Conservation (phyloP, 64 coral and sea anemone species). For the Stichodactyla mertensii region DNA sequence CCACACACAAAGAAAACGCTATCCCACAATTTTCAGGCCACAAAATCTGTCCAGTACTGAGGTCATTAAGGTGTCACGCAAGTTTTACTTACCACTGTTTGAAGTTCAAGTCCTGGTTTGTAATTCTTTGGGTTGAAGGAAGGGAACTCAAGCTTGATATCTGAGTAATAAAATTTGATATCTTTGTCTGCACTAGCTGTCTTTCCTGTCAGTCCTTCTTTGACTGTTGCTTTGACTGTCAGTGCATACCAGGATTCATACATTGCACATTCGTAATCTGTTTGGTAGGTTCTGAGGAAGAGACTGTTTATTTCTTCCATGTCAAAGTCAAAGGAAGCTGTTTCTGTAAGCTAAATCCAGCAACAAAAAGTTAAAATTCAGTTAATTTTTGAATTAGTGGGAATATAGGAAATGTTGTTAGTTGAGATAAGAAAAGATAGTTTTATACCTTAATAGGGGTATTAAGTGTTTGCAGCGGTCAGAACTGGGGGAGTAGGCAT, state of each 20-base stretch:
- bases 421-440: neutral
- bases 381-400: too few species aligned
- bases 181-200: neutral
- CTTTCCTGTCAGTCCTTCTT: slow-evolving; percentile 47
- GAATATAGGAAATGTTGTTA: neutral
- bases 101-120: slow-evolving; percentile 46
- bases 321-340: slow-evolving; percentile 21
- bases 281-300: slow-evolving; percentile 1
- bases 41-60: too few species aligned
- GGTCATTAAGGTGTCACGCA: too few species aligned
- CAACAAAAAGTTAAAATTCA: neutral
- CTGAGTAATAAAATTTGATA: slow-evolving; percentile 19
- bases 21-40: too few species aligned
- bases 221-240: slow-evolving; percentile 29
- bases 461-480: too few species aligned
- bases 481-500: too few species aligned
- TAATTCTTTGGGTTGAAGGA: slow-evolving; percentile 35
- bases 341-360: neutral
- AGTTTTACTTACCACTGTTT: slow-evolving; percentile 32
- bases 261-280: neutral
- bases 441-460: too few species aligned
- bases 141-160: slow-evolving; percentile 31
- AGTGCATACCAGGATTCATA: slow-evolving; percentile 7
- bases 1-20: too few species aligned
- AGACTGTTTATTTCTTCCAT: slow-evolving; percentile 6